Base-by-base conservation (phyloP, 2,113 vertebrate species). In the Salvator merianae region DNA sequence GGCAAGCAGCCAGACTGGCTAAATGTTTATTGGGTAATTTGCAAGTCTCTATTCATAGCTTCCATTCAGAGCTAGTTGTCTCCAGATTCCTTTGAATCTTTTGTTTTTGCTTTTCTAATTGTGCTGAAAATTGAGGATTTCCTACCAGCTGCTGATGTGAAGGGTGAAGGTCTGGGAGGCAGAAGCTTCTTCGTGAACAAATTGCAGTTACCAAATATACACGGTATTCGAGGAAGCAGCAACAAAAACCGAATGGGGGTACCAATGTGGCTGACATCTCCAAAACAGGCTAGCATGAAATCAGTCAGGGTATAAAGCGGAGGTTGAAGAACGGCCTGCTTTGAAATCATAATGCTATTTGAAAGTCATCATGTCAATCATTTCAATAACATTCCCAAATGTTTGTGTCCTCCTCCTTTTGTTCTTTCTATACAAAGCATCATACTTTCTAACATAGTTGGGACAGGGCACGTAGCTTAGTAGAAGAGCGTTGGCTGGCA, bases 1-100 rank as follows among this genome's bases (percentile, higher is more conserved):
- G 88, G 85, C 85, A 90, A 89, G 88, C 77, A 89, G 38, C 84
- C 89, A 94, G 93, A 94, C 90, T 94, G 93, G 84, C 91, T 92
- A 96, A 96, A 95, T 96, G 95, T 97, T 98, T 97, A 95, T 93
- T 86, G 86, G 89, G 93, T 94, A 93, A 95, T 95, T 96, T 91
- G 94, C 96, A 90, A 79, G 84, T 59, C 87, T 93, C 53, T 91
- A 95, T 96, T 97, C 94, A 96, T 91, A 93, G 91, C 93, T 92
- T 93, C 94, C 94, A 92, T 92, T 1, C 2, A 71, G 59, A 78
- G 59, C 68, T 73, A n/a, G 75, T 94, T 94, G 93, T 94, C 93
- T 90, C 85, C 90, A 88, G 90, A 90, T 94, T 91, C 47, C 88
- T 94, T 97, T 97, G 94, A 82, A 87, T 34, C 40, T 71, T 86